Conservation (phyloP, 2,113 vertebrate species). For the Balaenoptera acutorostrata region DNA sequence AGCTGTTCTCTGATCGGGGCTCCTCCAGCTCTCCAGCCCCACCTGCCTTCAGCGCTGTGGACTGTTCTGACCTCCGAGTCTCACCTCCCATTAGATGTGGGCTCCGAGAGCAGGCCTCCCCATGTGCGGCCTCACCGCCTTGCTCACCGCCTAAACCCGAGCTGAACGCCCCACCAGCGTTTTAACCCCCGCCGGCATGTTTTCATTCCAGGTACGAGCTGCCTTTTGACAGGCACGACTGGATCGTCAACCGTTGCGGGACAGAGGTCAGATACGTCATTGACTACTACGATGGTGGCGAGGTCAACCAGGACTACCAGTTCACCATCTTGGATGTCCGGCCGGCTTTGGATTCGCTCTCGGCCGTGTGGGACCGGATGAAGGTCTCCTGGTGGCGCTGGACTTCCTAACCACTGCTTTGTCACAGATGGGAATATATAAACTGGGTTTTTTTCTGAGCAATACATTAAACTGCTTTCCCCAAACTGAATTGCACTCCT, state of each 20-base stretch:
- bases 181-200: background rate
- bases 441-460: conserved; percentile 22
- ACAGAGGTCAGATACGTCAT: conserved; percentile 94
- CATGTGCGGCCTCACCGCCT: background rate
- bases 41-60: too few species aligned
- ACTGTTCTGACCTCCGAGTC: too few species aligned
- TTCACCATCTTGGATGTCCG: conserved; percentile 96
- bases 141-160: background rate
- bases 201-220: conserved; percentile 88
- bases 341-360: conserved; percentile 91
- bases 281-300: conserved; percentile 94
- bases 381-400: conserved; percentile 97
- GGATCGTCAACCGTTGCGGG: conserved; percentile 95
- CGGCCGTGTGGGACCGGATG: conserved; percentile 94
- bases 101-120: background rate
- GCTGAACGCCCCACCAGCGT: background rate
- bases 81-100: background rate
- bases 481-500: background rate
- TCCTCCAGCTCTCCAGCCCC: background rate
- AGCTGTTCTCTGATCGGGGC: background rate
- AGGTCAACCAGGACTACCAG: conserved; percentile 88
- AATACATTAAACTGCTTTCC: conserved; percentile 46
- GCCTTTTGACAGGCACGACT: conserved; percentile 95
- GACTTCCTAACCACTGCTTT: conserved; percentile 84
- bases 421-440: background rate